Base-by-base conservation (phyloP, 1,140 invertebrate species). In the Trichonephila inaurata region DNA sequence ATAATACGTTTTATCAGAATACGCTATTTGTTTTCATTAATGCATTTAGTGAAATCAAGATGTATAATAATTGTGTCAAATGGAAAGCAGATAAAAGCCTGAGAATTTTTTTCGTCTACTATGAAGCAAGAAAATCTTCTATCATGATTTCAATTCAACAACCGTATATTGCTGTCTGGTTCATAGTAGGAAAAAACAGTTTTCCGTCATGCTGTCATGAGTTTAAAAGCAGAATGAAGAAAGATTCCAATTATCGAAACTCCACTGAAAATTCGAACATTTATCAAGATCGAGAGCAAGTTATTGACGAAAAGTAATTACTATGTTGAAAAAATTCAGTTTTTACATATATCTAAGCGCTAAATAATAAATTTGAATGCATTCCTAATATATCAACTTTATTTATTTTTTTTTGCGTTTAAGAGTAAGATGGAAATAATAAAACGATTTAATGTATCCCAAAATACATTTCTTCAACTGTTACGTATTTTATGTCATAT, bases 241-340 rank as follows among this genome's bases (percentile, higher is more conserved):
- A 28, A 69, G 7, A 24, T 12, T n/a, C 21, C 21, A 14, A 69
- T 24, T 69, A 69, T 69, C 1, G 66, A 1, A 69, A 3, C 24
- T 69, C 8, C 14, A 28, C 24, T 28, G 66, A 24, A 69, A 69
- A 24, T 69, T 28, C 4, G 66, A 69, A 69, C 66, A 69, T 69
- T 69, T 69, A 69, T 69, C 66, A 69, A 69, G 66, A 24, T 69
- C 66, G n/a, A 69, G n/a, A 69, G 24, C n/a, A 69, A 69, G n/a
- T 0, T 69, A 21, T 69, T 24, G 66, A 3, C 10, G 28, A 24
- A 69, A n/a, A 69, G 10, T 69, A 69, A 69, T 69, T 28, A 69
- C 14, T 24, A 14, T 3, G 12, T 3, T 69, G 66, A 14, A 14
- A 4, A 28, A 14, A 12, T 69, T 0, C 7, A 51, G 10, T 51